Evolutionary conservation across 2,797 vertebrate species (phyloP).

Genomic region (Mallotus villosus): DNA sequence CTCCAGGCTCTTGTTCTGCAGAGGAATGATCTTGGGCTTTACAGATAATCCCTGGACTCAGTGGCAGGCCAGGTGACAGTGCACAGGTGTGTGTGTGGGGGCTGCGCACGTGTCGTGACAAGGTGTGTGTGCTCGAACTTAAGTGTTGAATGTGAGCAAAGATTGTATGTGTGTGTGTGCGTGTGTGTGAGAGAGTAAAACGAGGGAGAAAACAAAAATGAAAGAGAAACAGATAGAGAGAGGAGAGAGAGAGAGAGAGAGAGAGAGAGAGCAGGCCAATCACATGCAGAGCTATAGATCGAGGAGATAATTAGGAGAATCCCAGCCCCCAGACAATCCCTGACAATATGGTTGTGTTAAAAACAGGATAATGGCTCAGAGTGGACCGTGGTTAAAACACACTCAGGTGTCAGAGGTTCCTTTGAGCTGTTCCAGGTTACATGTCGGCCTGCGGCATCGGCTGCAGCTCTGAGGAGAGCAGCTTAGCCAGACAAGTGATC

Average conservation of each 20-base stretch:
- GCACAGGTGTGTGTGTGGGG: slow-evolving; percentile 42
- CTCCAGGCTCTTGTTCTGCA: slow-evolving; percentile 35
- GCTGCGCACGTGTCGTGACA: slow-evolving; percentile 12
- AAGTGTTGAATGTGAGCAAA: too few relatives aligned
- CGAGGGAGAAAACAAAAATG: too few relatives aligned
- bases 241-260: too few relatives aligned
- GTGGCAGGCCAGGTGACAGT: slow-evolving; percentile 44
- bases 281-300: background rate
- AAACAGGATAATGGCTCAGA: slow-evolving; percentile 43
- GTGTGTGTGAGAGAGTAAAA: background rate
- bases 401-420: slow-evolving; percentile 38
- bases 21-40: slow-evolving; percentile 48
- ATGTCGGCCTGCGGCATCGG: background rate
- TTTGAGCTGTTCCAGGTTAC: background rate
- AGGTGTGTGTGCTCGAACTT: background rate
- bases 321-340: background rate
- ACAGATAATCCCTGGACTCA: slow-evolving; percentile 44
- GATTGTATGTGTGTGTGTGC: background rate
- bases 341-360: background rate
- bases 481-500: background rate
- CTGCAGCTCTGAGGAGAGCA: background rate
- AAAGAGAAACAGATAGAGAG: too few relatives aligned
- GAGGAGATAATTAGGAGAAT: background rate
- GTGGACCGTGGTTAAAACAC: slow-evolving; percentile 35
- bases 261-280: too few relatives aligned